Percentiles rank a stretch among this genome's conserved stretches.
phyloP scores from a whole-genome alignment of 2,113 vertebrate species.

The Halichoerus grypus region DNA sequence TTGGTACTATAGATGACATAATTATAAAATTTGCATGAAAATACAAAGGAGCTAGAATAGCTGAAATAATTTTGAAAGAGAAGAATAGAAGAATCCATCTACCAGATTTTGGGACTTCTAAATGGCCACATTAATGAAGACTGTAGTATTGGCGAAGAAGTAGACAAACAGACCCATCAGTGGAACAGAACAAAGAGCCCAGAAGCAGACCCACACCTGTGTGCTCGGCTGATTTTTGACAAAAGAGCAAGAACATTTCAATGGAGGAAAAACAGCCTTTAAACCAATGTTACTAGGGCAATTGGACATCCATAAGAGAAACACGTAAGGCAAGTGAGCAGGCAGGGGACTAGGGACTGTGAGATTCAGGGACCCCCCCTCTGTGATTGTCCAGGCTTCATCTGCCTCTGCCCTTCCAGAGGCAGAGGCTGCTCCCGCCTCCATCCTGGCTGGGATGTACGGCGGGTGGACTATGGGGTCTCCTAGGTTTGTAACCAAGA shows the following conservation, averaged over 20 bases:
- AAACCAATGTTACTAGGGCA: fast-evolving
- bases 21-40: background rate
- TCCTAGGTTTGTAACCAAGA: background rate
- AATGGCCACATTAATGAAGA: fast-evolving
- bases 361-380: background rate
- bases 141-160: fast-evolving
- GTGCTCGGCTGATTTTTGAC: background rate
- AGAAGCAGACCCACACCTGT: fast-evolving
- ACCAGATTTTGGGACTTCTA: fast-evolving
- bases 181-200: background rate
- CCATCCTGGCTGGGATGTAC: fast-evolving
- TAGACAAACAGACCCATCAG: fast-evolving
- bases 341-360: background rate
- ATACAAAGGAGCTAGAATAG: background rate
- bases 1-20: background rate
- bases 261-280: fast-evolving
- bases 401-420: fast-evolving
- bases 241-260: fast-evolving
- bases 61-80: background rate
- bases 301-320: fast-evolving
- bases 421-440: background rate
- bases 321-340: background rate
- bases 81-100: fast-evolving
- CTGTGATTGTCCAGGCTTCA: background rate
- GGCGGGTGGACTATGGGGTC: fast-evolving